Evolutionary conservation across 2,888 invertebrate species (phyloP), one percentile per base, ranked within the genome.

Genomic region (Ctenicera cuprea): DNA sequence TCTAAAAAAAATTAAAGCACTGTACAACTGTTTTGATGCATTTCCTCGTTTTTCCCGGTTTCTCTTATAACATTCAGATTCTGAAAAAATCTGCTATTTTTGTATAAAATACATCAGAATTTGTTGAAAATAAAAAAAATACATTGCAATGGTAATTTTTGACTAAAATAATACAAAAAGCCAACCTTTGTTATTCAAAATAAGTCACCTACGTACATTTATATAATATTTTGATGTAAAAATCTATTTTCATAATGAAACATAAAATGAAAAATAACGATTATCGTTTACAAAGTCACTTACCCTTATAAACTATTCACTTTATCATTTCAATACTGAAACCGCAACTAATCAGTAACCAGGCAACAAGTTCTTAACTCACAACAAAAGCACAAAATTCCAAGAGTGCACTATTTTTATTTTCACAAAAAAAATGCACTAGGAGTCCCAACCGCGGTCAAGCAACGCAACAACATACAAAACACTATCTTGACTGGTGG

Each of bases 291-390:
- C 4, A 18, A 16, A 45, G 68, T 65, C 63, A 73, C 73, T 73
- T 68, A 73, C 73, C 73, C 57, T 68, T 63, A 69, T 73, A 30
- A 59, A 64, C 43, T 57, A 64, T 64, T 73, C 73, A 69, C 50
- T 52, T 41, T 33, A 22, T 67, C 26, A 45, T 59, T 26, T 48
- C 50, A 67, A 26, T 62, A 63, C 41, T 41, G 59, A 71, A 71
- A 33, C 71, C 61, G 69, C 61, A 59, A 68, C 45, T 45, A 68
- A 61, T 48, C 43, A 57, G 73, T 73, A 73, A 68, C 69, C 63
- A 64, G 73, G 73, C 48, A 73, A 73, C 73, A 67, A 71, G 59
- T 71, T 43, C 52, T 64, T 11, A 64, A 64, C 63, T 73, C 68
- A 69, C 68, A 68, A 73, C 73, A 73, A 64, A 73, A 59, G 59